Conservation (phyloP, 2,113 vertebrate species). For the Cariama cristata region DNA sequence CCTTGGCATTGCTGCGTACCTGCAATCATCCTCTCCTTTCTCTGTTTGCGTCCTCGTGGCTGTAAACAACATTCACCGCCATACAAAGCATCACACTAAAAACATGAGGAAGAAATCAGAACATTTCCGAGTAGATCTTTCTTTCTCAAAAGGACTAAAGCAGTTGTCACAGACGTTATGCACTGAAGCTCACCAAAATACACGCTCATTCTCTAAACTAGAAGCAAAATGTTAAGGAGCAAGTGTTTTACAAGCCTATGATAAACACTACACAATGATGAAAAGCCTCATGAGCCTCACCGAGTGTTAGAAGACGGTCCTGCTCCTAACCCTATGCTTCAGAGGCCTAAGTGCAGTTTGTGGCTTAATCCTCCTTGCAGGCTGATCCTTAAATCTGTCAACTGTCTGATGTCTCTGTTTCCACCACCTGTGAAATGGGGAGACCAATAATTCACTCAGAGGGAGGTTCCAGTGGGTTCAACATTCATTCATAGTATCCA, state of each 20-base stretch:
- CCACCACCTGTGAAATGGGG: not conserved
- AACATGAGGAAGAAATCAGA: not conserved
- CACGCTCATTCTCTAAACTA: not conserved
- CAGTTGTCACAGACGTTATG: not conserved
- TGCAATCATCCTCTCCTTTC: not conserved
- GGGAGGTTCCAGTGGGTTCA: not conserved
- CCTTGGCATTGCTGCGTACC: not conserved
- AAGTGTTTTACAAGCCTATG: not conserved
- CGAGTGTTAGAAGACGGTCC: not conserved
- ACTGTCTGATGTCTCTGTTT: not conserved
- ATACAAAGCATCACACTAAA: not conserved
- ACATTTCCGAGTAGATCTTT: not conserved
- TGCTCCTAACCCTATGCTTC: not conserved
- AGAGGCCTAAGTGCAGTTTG: not conserved
- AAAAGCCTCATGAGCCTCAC: not conserved
- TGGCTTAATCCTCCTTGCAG: not conserved
- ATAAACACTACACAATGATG: not conserved
- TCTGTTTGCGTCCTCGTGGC: not conserved
- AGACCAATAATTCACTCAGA: not conserved
- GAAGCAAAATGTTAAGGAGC: not conserved
- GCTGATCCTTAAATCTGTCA: not conserved
- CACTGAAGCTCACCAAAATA: not conserved
- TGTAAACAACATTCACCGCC: not conserved
- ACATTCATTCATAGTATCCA: not conserved
- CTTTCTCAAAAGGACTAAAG: not conserved